Evolutionary conservation across 2,797 vertebrate genomes (phyloP).

Genomic region (Ctenopoma multispine): DNA sequence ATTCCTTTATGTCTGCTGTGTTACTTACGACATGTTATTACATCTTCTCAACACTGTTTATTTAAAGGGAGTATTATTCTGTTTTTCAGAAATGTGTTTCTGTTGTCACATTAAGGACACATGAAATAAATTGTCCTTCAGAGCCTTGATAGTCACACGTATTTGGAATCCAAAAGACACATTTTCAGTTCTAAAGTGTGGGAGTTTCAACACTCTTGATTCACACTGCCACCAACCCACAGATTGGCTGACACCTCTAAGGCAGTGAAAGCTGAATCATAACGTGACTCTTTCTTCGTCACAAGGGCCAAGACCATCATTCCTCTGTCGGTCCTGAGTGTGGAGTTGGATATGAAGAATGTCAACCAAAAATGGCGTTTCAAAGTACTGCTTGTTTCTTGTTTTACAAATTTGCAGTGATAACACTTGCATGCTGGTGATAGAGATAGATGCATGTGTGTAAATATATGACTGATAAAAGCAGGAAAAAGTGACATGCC

Average conservation of each 20-base stretch:
- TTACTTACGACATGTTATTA: conserved; percentile 14
- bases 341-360: conserved; percentile 49
- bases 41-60: conserved; percentile 15
- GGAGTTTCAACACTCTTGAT: conserved; percentile 61
- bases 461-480: conserved; percentile 49
- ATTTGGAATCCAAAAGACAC: conserved; percentile 62
- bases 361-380: conserved; percentile 40
- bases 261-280: conserved; percentile 71
- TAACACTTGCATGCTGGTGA: conserved; percentile 15
- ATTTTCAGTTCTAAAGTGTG: conserved; percentile 60
- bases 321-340: conserved; percentile 42
- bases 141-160: conserved; percentile 57
- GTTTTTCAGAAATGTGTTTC: conserved; percentile 39
- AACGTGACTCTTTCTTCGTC: conserved; percentile 49
- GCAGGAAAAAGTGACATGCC: conserved; percentile 33
- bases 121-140: conserved; percentile 38
- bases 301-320: conserved; percentile 40
- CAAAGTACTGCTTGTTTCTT: conserved; percentile 33
- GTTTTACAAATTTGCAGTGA: conserved; percentile 39
- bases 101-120: conserved; percentile 45
- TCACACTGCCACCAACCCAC: conserved; percentile 68
- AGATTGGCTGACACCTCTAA: conserved; percentile 68
- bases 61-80: conserved; percentile 31
- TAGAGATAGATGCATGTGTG: conserved; percentile 23
- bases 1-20: conserved; percentile 3